Base-by-base conservation (phyloP, 2,797 vertebrate genomes). In the Semotilus atromaculatus region DNA sequence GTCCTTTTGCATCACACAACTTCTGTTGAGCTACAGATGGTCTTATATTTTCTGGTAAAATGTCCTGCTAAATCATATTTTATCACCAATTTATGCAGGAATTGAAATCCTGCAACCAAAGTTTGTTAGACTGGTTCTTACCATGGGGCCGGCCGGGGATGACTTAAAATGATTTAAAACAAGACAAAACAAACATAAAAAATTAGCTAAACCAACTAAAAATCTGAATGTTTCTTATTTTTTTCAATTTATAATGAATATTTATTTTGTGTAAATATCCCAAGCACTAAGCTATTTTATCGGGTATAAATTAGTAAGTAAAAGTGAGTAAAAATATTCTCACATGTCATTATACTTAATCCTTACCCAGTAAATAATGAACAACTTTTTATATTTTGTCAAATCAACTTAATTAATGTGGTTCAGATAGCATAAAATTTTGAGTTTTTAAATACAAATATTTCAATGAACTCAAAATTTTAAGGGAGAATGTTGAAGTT, bases 11-110 rank as follows among this genome's bases (percentile, higher is more conserved):
- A 68, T 68, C 34, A 68, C 64, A 19, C 74, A 60, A 77, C 74
- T 77, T 77, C 74, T 60, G 74, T 77, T 77, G 74, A 11, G 53
- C 34, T 60, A 60, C 74, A 77, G 74, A 77, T 77, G 74, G 74
- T 34, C 74, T 77, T 60, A 26, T 16, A 58, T 77, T 60, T 55
- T 60, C 21, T 26, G 14, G 53, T 34, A 60, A 76, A 77, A 77
- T 75, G 73, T 75, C 31, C 11, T 75, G 48, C 31, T 75, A 75
- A 55, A 75, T 55, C 48, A 75, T 34, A 31, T 55, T 55, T 58
- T 60, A 60, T 10, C 34, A 60, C 34, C 53, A 77, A 7, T 77
- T 60, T 40, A 60, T 77, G 53, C 74, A 40, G 74, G 18, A 40
- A 77, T 60, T 0, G 0, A 77, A 60, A 60, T 19, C 14, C 51